These are phyloP conservation scores for Palythoa caribaeorum DNA, from an alignment of 92 coral and sea anemone species.

Conservation along the genomic window DNA sequence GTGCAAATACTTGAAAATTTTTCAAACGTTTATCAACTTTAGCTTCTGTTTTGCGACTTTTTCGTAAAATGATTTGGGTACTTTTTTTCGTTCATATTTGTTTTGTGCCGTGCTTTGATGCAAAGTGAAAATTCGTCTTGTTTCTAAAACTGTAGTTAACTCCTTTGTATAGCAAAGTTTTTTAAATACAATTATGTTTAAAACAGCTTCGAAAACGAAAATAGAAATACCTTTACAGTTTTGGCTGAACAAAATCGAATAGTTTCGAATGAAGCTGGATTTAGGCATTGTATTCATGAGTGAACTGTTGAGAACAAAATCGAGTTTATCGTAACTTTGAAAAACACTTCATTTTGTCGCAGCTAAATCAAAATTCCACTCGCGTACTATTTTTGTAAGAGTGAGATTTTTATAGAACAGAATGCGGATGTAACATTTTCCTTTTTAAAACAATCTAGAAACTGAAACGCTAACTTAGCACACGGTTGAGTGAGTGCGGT, in stretches of 20 bases:
- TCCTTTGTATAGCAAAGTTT: neutral
- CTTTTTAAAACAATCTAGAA: neutral
- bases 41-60: neutral
- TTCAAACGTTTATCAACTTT: neutral
- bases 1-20: neutral
- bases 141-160: neutral
- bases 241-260: neutral
- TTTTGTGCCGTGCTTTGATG: neutral
- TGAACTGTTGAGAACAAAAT: neutral
- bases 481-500: conserved; percentile 45
- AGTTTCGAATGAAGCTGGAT: neutral
- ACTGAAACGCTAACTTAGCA: conserved; percentile 7
- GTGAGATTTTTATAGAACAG: neutral
- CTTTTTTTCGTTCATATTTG: neutral
- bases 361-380: neutral
- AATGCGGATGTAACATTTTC: neutral
- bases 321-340: neutral
- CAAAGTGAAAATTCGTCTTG: neutral
- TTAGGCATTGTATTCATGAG: neutral
- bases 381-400: neutral
- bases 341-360: neutral
- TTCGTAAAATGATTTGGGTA: neutral
- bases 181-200: neutral
- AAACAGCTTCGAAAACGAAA: neutral
- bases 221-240: neutral